Percentiles rank a stretch among this genome's conserved stretches.
Conservation (phyloP, 2,113 vertebrate species). For the Myanophis thanlyinensis region DNA sequence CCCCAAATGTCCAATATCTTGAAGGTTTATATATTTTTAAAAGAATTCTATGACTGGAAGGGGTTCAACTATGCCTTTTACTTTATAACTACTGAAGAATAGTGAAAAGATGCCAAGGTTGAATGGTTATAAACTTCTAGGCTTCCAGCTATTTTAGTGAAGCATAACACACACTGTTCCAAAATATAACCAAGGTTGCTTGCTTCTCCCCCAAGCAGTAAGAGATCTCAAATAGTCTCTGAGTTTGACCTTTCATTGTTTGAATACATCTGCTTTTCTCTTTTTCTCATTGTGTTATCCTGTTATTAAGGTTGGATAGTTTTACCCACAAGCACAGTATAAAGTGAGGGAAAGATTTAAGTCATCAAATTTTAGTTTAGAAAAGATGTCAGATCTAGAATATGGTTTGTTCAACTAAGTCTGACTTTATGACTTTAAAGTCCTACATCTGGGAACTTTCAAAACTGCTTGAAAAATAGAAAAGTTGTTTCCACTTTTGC, state of each 20-base stretch:
- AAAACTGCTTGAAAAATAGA: constrained; percentile 50
- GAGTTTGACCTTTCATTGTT: not conserved
- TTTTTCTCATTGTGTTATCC: not conserved
- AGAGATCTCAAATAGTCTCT: not conserved
- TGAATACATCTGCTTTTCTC: not conserved
- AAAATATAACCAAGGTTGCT: not conserved
- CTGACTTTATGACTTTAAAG: constrained; percentile 50
- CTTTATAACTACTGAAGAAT: not conserved
- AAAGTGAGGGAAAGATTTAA: not conserved
- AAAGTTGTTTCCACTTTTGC: constrained; percentile 44
- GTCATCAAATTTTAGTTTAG: not conserved
- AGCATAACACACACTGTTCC: not conserved
- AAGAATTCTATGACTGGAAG: not conserved
- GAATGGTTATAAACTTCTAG: not conserved
- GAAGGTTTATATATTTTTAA: not conserved
- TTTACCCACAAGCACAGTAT: not conserved
- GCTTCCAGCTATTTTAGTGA: not conserved
- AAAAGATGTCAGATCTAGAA: not conserved
- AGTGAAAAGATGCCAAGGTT: not conserved
- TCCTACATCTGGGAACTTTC: not conserved
- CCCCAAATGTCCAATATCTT: not conserved
- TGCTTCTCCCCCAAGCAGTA: not conserved
- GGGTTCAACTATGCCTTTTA: not conserved
- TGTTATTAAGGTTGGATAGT: not conserved
- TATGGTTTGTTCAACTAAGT: not conserved